These are phyloP conservation scores for Ageneiosus marmoratus DNA, from an alignment of 2,113 vertebrate species.

Conservation along the genomic window DNA sequence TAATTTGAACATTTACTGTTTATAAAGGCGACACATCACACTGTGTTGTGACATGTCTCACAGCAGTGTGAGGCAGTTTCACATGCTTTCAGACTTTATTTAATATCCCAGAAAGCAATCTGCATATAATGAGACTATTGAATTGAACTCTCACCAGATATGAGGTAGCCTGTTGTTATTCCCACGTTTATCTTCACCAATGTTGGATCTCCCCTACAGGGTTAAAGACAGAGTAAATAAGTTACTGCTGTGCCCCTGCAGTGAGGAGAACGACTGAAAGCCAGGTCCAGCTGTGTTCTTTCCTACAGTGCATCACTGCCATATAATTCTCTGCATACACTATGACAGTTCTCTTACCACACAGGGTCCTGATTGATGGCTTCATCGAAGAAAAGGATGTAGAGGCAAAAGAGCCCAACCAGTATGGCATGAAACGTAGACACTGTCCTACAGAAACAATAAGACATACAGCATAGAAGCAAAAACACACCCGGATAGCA, in stretches of 20 bases:
- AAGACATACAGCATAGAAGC: background rate
- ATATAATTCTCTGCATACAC: constrained; percentile 35
- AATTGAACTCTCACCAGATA: constrained; percentile 85
- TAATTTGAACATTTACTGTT: background rate
- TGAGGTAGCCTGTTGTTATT: constrained; percentile 96
- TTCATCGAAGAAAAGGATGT: constrained; percentile 87
- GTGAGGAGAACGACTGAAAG: constrained; percentile 21
- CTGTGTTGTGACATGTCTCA: background rate
- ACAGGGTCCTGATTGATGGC: constrained; percentile 84
- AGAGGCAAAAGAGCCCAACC: constrained; percentile 87
- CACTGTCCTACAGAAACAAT: constrained; percentile 80
- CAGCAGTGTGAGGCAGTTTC: background rate
- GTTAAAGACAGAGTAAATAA: constrained; percentile 51
- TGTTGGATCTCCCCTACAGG: constrained; percentile 86
- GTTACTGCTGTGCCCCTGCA: background rate
- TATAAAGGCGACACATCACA: background rate
- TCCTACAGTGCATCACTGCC: constrained; percentile 21
- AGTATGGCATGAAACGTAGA: constrained; percentile 91
- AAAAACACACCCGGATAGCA: background rate
- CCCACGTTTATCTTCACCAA: constrained; percentile 89
- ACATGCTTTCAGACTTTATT: background rate
- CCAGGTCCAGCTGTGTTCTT: background rate
- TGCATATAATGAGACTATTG: constrained; percentile 3
- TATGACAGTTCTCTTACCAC: constrained; percentile 83
- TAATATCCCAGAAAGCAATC: background rate